Conservation (phyloP, 2,797 vertebrate genomes). For the Acrocephalus scirpaceus region DNA sequence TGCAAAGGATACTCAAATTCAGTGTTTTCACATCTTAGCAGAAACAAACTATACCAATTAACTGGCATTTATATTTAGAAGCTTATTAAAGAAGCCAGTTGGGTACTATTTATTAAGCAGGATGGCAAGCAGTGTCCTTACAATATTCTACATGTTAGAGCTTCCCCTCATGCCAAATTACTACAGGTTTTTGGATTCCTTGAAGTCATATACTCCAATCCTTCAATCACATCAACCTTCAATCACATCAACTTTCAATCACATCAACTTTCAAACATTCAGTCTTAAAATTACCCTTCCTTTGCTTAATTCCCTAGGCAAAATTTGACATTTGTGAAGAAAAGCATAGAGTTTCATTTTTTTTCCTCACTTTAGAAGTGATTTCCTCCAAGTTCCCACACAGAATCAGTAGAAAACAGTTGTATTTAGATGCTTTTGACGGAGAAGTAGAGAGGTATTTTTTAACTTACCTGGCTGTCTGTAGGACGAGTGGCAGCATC, state of each 20-base stretch:
- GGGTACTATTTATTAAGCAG: background rate
- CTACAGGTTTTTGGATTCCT: background rate
- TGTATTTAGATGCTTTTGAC: background rate
- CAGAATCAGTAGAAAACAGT: background rate
- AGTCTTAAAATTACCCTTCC: background rate
- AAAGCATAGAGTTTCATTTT: background rate
- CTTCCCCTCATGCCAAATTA: background rate
- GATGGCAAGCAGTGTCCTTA: background rate
- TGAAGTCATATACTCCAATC: background rate
- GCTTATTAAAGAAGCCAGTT: background rate
- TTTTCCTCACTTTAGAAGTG: background rate
- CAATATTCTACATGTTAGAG: background rate
- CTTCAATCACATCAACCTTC: background rate
- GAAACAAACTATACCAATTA: background rate
- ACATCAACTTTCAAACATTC: background rate
- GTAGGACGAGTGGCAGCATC: slow-evolving; percentile 83
- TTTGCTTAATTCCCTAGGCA: background rate
- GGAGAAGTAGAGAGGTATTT: background rate
- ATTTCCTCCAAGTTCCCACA: background rate
- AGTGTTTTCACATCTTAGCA: background rate
- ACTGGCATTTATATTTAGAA: background rate
- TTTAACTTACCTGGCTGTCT: slow-evolving; percentile 83
- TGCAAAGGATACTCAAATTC: background rate
- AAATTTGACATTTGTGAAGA: background rate
- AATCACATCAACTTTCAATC: background rate